Percentiles rank a stretch among this genome's conserved stretches.
Evolutionary conservation across 2,797 vertebrate genomes (phyloP).

Genomic region (Serranus cabrilla): DNA sequence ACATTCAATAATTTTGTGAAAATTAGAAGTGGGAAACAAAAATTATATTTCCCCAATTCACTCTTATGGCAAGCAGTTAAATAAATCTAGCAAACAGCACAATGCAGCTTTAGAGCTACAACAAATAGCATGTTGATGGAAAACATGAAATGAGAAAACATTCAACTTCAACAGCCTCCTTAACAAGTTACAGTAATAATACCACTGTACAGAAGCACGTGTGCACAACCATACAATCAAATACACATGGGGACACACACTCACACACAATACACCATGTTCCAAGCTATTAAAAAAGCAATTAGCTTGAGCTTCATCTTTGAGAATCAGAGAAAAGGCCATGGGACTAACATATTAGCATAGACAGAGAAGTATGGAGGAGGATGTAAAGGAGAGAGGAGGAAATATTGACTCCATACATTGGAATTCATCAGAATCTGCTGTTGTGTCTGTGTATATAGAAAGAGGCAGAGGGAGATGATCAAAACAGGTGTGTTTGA

Average conservation of each 20-base stretch:
- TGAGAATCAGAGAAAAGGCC: constrained; percentile 46
- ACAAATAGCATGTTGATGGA: constrained; percentile 34
- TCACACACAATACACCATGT: constrained; percentile 60
- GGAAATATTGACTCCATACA: constrained; percentile 7
- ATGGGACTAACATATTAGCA: constrained; percentile 48
- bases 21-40: constrained; percentile 48
- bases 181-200: constrained; percentile 35
- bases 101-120: constrained; percentile 51
- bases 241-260: constrained; percentile 47
- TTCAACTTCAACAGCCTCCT: constrained; percentile 22
- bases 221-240: constrained; percentile 36
- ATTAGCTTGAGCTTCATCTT: constrained; percentile 65
- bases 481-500: constrained; percentile 50
- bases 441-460: constrained; percentile 11
- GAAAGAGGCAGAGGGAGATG: constrained; percentile 10
- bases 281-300: constrained; percentile 73
- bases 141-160: constrained; percentile 39
- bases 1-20: constrained; percentile 58
- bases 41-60: constrained; percentile 38
- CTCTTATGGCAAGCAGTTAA: constrained; percentile 34
- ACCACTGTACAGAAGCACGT: constrained; percentile 27
- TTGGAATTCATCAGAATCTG: constrained; percentile 8
- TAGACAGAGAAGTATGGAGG: constrained; percentile 28
- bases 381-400: constrained; percentile 19
- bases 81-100: constrained; percentile 40